Evolutionary conservation across 1,140 invertebrate species (phyloP).

Genomic region (Drosophila suzukii): DNA sequence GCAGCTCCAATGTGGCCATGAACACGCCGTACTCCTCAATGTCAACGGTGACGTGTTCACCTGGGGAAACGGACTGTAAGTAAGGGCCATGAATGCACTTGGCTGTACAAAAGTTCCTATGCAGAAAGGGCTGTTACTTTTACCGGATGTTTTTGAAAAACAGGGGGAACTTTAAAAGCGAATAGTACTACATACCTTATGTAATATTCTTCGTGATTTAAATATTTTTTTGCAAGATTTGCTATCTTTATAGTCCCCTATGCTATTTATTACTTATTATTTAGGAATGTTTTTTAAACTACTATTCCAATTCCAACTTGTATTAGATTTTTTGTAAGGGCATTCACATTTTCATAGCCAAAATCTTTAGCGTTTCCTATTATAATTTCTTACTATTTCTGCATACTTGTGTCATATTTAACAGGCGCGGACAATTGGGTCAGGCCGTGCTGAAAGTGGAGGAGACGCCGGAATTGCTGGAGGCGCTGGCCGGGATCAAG

Average conservation of each 20-base stretch:
- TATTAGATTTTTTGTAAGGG: not conserved
- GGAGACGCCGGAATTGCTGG: conserved; percentile 87
- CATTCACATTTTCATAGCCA: not conserved
- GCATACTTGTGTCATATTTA: conserved; percentile 23
- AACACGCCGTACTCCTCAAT: conserved; percentile 91
- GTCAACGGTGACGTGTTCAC: conserved; percentile 90
- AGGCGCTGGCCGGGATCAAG: conserved; percentile 90
- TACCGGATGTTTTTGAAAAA: not conserved
- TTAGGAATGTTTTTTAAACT: too few relatives aligned
- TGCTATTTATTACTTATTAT: not conserved
- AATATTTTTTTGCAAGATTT: too few relatives aligned
- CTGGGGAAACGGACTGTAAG: conserved; percentile 92
- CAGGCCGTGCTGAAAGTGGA: conserved; percentile 88
- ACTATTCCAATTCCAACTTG: too few relatives aligned
- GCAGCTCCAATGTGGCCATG: conserved; percentile 90
- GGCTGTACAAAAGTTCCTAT: not conserved
- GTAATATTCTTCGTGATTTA: too few relatives aligned
- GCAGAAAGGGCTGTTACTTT: not conserved
- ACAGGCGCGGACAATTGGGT: conserved; percentile 93
- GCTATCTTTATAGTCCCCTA: too few relatives aligned
- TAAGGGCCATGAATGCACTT: conserved; percentile 19
- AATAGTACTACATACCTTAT: too few relatives aligned
- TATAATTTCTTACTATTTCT: conserved; percentile 1
- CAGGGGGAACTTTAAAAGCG: not conserved
- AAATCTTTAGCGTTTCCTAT: not conserved